phyloP scores from a whole-genome alignment of 2,888 invertebrate genomes.

The Parochlus steinenii region DNA sequence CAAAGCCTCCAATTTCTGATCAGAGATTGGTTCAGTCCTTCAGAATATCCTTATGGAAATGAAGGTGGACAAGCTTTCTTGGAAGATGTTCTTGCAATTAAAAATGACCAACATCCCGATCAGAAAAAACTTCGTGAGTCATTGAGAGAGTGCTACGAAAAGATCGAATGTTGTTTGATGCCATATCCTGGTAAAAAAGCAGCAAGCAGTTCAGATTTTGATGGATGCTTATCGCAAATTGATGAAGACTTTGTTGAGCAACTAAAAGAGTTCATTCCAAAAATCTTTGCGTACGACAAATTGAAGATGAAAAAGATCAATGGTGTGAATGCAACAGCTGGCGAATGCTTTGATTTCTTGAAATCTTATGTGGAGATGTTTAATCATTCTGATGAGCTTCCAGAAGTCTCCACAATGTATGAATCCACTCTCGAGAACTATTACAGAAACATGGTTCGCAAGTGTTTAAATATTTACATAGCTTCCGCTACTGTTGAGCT shows the following conservation, averaged over 20 bases:
- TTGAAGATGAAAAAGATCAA: slow-evolving; percentile 10
- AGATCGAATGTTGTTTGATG: slow-evolving; percentile 11
- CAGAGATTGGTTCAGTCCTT: slow-evolving; percentile 11
- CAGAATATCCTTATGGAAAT: slow-evolving; percentile 10
- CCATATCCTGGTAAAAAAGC: slow-evolving; percentile 12
- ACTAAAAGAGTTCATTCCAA: slow-evolving; percentile 2
- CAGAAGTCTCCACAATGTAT: too few relatives aligned
- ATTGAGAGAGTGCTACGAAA: slow-evolving; percentile 10
- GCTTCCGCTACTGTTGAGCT: too few relatives aligned
- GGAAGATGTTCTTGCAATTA: not conserved
- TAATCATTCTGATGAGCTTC: too few relatives aligned
- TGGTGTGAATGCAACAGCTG: too few relatives aligned
- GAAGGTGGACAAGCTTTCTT: slow-evolving; percentile 10
- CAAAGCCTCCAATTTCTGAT: slow-evolving; percentile 12
- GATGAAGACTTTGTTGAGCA: slow-evolving; percentile 10
- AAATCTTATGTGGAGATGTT: too few relatives aligned
- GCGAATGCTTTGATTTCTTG: too few relatives aligned
- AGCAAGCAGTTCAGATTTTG: slow-evolving; percentile 2
- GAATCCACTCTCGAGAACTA: too few relatives aligned
- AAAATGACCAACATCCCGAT: slow-evolving; percentile 7
- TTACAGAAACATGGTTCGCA: too few relatives aligned
- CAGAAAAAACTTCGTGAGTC: slow-evolving; percentile 9
- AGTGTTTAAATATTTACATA: too few relatives aligned
- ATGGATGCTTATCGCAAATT: slow-evolving; percentile 10
- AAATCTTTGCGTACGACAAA: slow-evolving; percentile 2